A percentile compares a stretch with the other conserved stretches of the same genome.
phyloP scores from a whole-genome alignment of 2,113 vertebrate genomes.

The Elgaria multicarinata region DNA sequence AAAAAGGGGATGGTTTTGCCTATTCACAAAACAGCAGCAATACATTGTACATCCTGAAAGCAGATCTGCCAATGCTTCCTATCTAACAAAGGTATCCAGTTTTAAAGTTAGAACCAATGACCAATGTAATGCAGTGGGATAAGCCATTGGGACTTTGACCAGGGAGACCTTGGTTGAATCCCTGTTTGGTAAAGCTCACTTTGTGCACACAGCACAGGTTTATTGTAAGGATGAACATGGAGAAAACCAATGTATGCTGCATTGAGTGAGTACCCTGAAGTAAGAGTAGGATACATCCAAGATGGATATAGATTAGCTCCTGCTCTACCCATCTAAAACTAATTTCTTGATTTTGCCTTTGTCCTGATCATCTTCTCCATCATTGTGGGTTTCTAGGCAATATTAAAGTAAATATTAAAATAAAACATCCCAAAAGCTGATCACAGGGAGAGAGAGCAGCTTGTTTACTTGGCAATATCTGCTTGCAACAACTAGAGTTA shows the following conservation, averaged over 20 bases:
- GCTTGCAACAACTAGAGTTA: not conserved
- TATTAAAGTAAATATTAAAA: not conserved
- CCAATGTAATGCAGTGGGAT: not conserved
- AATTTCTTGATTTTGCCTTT: not conserved
- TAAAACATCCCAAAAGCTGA: not conserved
- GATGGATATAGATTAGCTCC: not conserved
- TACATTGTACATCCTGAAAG: not conserved
- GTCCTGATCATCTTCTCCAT: not conserved
- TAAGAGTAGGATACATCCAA: not conserved
- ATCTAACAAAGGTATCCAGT: not conserved
- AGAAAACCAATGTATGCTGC: not conserved
- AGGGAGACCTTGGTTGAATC: not conserved
- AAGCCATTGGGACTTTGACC: not conserved
- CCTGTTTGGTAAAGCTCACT: not conserved
- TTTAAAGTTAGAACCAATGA: not conserved
- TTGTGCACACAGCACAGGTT: not conserved
- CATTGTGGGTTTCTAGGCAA: not conserved
- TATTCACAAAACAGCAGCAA: not conserved
- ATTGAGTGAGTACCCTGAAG: not conserved
- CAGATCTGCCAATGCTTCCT: not conserved
- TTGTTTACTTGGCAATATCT: not conserved
- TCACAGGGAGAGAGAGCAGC: not conserved
- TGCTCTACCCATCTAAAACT: not conserved
- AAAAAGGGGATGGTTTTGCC: conserved; percentile 1
- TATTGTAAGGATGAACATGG: not conserved